Evolutionary conservation across 2,797 vertebrate species (phyloP), one percentile per base, ranked within the genome.

Genomic region (Pangasius djambal): DNA sequence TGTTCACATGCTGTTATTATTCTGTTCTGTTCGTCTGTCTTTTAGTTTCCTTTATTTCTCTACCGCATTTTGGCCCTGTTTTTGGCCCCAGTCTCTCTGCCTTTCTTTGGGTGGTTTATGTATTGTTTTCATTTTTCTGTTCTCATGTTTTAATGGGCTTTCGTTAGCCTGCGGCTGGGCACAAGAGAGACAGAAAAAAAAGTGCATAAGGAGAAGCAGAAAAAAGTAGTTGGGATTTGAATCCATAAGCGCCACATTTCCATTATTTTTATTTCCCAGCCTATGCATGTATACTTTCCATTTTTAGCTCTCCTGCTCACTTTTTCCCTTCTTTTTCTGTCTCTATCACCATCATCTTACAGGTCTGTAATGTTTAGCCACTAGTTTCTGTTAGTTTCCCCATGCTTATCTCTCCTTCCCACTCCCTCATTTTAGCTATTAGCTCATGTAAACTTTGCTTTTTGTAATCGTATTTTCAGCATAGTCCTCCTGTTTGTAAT

Each of bases 201-300:
- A 63, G 86, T 63, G 50, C 72, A 89, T 44, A 82, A 86, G 63
- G 20, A 87, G 81, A 55, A 84, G 63, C 82, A 70, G 50, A 85
- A 91, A 90, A 91, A 92, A 93, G 93, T 92, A 92, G 84, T 65
- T 6, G 81, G 93, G 94, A 95, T 94, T 88, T 95, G 93, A 96
- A 95, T 96, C 95, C 95, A 96, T 94, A 94, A 95, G 94, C 92
- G 95, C 93, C 95, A 95, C 94, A 65, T 83, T 95, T 96, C 91
- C 85, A 61, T 75, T 61, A 9, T 57, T 75, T 75, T 44, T 8
- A 20, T 85, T 70, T 70, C 48, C 63, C 48, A 52, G 44, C 12
- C n/a, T 28, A 12, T 25, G 48, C 67, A 69, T 85, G 63, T 28
- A 74, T 59, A 74, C 31, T 40, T 74, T 72, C 92, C 94, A 94